These are phyloP conservation scores for Philhelius pedissequus DNA, from an alignment of 2,888 invertebrate genomes.

Conservation along the genomic window DNA sequence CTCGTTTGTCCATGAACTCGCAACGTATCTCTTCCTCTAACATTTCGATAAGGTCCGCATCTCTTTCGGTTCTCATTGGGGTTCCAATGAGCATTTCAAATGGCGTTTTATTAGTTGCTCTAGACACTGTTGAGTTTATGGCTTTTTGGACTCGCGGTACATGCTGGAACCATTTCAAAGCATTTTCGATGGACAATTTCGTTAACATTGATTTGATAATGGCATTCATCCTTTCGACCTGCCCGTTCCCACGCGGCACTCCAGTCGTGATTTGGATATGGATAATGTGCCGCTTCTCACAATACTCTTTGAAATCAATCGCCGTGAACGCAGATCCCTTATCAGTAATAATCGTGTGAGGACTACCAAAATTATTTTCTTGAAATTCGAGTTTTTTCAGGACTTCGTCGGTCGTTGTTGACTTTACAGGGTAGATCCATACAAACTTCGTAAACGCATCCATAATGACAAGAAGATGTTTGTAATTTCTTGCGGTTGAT, in stretches of 20 bases:
- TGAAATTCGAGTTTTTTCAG: not conserved
- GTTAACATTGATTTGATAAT: not conserved
- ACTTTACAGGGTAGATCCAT: not conserved
- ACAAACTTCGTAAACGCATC: not conserved
- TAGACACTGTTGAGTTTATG: not conserved
- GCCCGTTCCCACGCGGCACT: not conserved
- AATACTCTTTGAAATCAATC: not conserved
- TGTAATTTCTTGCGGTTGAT: not conserved
- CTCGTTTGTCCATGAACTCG: slow-evolving; percentile 10
- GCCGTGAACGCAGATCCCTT: not conserved
- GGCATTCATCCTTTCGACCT: not conserved
- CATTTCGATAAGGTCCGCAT: not conserved
- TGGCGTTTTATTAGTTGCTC: no score
- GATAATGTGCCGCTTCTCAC: not conserved
- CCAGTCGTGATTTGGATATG: not conserved
- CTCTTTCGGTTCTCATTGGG: not conserved
- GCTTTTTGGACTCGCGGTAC: not conserved
- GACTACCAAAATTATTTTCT: not conserved
- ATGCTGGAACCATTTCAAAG: not conserved
- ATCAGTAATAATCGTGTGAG: not conserved
- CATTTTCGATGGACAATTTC: not conserved
- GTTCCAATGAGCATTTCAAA: not conserved
- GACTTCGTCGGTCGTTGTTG: not conserved
- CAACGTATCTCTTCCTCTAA: slow-evolving; percentile 46
- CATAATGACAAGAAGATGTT: not conserved